phyloP scores from a whole-genome alignment of 2,113 vertebrate species.

The Thalassarche chlororhynchos region DNA sequence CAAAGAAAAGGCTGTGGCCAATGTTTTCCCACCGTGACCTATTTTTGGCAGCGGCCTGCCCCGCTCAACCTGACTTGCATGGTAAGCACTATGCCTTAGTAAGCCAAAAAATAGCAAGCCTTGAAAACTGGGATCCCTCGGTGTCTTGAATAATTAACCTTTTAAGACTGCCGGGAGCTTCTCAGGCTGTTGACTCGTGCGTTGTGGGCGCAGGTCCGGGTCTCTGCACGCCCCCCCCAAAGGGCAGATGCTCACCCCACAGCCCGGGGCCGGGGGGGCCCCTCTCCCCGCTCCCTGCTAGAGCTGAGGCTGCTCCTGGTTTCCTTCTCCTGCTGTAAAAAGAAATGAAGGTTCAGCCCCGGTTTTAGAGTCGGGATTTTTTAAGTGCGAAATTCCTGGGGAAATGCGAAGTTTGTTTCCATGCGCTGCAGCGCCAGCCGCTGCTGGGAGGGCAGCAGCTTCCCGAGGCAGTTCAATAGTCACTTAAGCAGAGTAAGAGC shows the following conservation, averaged over 20 bases:
- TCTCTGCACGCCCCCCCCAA: no score
- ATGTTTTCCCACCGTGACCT: fast-evolving
- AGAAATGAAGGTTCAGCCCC: background rate
- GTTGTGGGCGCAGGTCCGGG: background rate
- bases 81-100: background rate
- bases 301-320: background rate
- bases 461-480: background rate
- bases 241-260: background rate
- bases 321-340: background rate
- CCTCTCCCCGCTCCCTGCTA: background rate
- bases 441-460: background rate
- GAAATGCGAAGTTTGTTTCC: background rate
- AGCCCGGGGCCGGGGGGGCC: no score
- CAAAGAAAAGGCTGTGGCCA: background rate
- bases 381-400: background rate
- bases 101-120: background rate
- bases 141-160: background rate
- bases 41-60: background rate
- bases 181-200: background rate
- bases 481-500: background rate
- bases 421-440: background rate
- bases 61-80: background rate
- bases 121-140: background rate
- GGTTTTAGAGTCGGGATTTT: background rate
- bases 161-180: background rate